A percentile compares a stretch with the other conserved stretches of the same genome.
These are phyloP conservation scores for Paedocypris micromegethes DNA, from an alignment of 2,797 vertebrate species.

Conservation along the genomic window DNA sequence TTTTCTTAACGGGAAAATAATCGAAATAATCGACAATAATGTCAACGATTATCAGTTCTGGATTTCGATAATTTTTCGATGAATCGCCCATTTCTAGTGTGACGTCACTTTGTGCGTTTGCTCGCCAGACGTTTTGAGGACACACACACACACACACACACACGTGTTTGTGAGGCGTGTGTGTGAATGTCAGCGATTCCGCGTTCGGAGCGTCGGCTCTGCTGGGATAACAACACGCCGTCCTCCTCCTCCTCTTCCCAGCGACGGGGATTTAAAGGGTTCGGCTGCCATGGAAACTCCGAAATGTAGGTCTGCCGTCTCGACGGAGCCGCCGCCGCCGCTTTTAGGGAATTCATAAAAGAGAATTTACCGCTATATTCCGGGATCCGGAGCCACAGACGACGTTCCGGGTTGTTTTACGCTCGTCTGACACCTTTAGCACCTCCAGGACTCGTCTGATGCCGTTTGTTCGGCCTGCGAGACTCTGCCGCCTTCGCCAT, in stretches of 20 bases:
- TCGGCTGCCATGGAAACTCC: slow-evolving; percentile 69
- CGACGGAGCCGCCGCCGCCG: slow-evolving; percentile 54
- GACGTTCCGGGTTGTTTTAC: slow-evolving; percentile 52
- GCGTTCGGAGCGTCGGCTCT: slow-evolving; percentile 13
- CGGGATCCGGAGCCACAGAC: slow-evolving; percentile 56
- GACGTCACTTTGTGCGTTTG: neutral
- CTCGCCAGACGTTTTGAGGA: slow-evolving; percentile 24
- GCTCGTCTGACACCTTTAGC: slow-evolving; percentile 66
- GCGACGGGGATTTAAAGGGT: slow-evolving; percentile 44
- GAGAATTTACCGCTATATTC: slow-evolving; percentile 72
- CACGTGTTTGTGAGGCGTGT: slow-evolving; percentile 8
- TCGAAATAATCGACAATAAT: too few species aligned
- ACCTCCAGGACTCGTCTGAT: slow-evolving; percentile 64
- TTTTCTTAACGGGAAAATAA: too few species aligned
- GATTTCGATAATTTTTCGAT: too few species aligned
- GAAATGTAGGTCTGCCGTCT: slow-evolving; percentile 69
- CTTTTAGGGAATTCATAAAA: slow-evolving; percentile 71
- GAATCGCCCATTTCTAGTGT: too few species aligned
- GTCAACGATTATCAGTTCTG: too few species aligned
- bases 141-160: neutral
- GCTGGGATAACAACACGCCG: slow-evolving; percentile 46
- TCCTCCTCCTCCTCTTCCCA: slow-evolving; percentile 49
- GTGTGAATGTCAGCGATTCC: slow-evolving; percentile 18
- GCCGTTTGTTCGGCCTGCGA: slow-evolving; percentile 50
- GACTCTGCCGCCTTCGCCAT: neutral